phyloP scores from a whole-genome alignment of 2,888 invertebrate species.

The Metacarcinus magister region DNA sequence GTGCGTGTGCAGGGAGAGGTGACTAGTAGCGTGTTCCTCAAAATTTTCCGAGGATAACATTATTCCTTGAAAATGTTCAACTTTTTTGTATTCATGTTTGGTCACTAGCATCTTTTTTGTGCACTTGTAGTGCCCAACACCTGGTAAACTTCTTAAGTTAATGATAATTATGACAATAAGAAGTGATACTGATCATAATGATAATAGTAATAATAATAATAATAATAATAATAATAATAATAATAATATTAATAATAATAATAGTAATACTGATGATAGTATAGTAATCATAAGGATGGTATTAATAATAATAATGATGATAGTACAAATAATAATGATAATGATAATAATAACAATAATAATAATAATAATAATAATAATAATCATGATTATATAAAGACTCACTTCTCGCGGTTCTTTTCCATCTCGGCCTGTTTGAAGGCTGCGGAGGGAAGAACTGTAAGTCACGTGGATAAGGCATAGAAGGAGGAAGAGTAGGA shows the following conservation, averaged over 20 bases:
- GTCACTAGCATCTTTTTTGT: too few relatives aligned
- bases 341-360: conserved; percentile 29
- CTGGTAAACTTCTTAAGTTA: too few relatives aligned
- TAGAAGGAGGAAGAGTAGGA: neutral
- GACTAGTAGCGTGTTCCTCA: too few relatives aligned
- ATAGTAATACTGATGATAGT: neutral
- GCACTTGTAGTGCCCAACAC: too few relatives aligned
- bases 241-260: neutral
- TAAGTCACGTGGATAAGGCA: neutral
- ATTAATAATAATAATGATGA: neutral
- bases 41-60: too few relatives aligned
- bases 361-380: neutral
- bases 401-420: neutral
- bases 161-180: too few relatives aligned
- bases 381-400: neutral
- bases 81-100: too few relatives aligned
- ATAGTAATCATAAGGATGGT: neutral
- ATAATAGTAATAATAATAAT: too few relatives aligned
- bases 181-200: too few relatives aligned
- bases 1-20: too few relatives aligned
- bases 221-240: neutral
- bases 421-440: neutral
- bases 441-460: neutral
- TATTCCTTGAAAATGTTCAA: too few relatives aligned
- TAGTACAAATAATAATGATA: neutral